Percentiles rank a stretch among this genome's conserved stretches.
Conservation (phyloP, 1,140 invertebrate genomes). For the Formica selysi region DNA sequence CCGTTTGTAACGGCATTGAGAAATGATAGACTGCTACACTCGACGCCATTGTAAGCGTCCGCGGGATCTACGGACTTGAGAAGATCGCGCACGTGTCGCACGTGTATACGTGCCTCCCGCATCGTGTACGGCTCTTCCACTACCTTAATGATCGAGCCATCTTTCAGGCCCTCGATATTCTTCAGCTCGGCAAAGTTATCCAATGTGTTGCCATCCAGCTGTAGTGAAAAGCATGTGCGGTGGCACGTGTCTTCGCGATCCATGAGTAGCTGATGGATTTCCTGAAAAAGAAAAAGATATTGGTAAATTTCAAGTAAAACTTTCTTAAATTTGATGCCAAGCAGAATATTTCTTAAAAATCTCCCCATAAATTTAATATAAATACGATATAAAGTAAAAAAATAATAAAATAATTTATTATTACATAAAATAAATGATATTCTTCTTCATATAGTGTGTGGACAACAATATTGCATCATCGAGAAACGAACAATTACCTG, state of each 20-base stretch:
- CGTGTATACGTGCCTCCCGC: constrained; percentile 98
- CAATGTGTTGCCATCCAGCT: constrained; percentile 96
- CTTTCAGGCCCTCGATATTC: constrained; percentile 97
- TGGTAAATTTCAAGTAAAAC: neutral
- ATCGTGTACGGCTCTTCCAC: constrained; percentile 99
- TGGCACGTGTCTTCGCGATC: constrained; percentile 99
- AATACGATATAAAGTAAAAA: constrained; percentile 12
- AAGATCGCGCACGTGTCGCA: constrained; percentile 98
- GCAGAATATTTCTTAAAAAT: neutral
- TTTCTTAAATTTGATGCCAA: neutral
- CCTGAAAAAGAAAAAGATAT: constrained; percentile 83
- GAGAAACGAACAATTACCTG: constrained; percentile 86
- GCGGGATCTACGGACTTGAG: constrained; percentile 97
- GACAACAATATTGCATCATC: constrained; percentile 5
- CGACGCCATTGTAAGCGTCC: constrained; percentile 98
- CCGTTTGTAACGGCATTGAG: constrained; percentile 97
- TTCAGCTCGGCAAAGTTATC: constrained; percentile 99
- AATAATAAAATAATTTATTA: constrained; percentile 22
- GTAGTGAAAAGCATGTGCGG: constrained; percentile 98
- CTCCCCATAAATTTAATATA: neutral
- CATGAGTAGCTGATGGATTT: constrained; percentile 99
- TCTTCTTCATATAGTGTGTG: neutral
- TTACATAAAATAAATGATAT: neutral
- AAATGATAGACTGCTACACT: constrained; percentile 98
- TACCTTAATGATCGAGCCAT: constrained; percentile 97